Evolutionary conservation across 2,888 invertebrate species (phyloP), one percentile per base, ranked within the genome.

Genomic region (Isotomurus palustris): DNA sequence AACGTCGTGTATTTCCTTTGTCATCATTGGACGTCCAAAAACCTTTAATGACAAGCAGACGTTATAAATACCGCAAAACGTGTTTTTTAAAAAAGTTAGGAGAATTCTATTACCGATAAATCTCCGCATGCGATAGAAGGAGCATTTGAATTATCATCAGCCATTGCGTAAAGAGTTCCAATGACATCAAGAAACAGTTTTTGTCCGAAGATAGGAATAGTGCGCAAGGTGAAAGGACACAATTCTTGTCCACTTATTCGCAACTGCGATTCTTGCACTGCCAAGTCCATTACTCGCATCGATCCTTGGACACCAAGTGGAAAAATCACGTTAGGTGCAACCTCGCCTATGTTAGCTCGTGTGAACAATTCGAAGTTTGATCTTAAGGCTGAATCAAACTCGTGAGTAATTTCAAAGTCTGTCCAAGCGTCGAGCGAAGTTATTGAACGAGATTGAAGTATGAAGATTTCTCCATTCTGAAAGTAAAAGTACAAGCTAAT

Each of bases 401-500:
- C 91, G 72, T 89, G 89, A 3, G 82, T 76, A 28, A 91, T 73
- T 71, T 91, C 91, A 69, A 85, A 87, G 55, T 89, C 86, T 0
- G 83, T 83, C 83, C 88, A 89, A 1, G 80, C 75, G 66, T 85
- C 83, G 27, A 86, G 72, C 0, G 85, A 83, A 0, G 89, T 89
- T 51, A 91, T 83, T 1, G 88, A 87, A 5, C 90, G 81, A 1
- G 86, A 84, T 82, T 91, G 87, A n/a, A 87, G 75, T 12, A 87
- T 73, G 73, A 79, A 84, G 59, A 86, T 76, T 10, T 77, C 53
- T 25, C 60, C 63, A 36, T 36, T 38, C 63, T 61, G 56, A 41
- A 49, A 4, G 19, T 24, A 35, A 10, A 49, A 27, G 12, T 17
- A 35, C 28, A 32, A 40, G 10, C 38, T 17, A 6, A 6, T 17